Evolutionary conservation across 2,113 vertebrate species (phyloP).

Genomic region (Acrocephalus arundinaceus): DNA sequence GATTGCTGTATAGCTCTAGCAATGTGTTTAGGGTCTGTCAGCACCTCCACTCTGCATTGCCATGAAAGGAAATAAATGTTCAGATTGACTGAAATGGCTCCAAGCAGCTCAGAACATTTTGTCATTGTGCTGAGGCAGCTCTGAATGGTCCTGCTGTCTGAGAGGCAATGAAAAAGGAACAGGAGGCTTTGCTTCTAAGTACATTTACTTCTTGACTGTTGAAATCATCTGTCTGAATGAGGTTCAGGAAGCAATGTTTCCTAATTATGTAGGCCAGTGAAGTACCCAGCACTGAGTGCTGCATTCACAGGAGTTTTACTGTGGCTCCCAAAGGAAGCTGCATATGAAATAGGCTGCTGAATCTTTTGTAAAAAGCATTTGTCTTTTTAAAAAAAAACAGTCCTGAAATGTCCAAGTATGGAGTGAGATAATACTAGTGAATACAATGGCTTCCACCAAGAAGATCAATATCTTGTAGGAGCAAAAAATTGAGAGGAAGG

Average conservation of each 20-base stretch:
- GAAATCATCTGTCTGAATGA: constrained; percentile 13
- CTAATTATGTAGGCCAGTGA: constrained; percentile 16
- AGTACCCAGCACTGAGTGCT: background rate
- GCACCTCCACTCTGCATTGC: background rate
- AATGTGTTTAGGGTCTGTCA: background rate
- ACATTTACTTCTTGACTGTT: constrained; percentile 38
- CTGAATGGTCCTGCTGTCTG: constrained; percentile 46
- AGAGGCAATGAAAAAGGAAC: constrained; percentile 19
- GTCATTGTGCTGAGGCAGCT: constrained; percentile 31
- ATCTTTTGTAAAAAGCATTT: background rate
- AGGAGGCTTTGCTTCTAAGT: constrained; percentile 21
- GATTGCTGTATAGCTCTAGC: background rate
- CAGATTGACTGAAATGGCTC: constrained; percentile 28
- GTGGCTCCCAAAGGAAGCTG: constrained; percentile 1
- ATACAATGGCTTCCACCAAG: background rate
- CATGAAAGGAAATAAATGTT: constrained; percentile 17
- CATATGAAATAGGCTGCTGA: background rate
- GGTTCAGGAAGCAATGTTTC: constrained; percentile 8
- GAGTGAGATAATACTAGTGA: background rate
- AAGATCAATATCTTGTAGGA: background rate
- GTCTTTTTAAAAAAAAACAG: background rate
- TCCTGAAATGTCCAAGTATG: background rate
- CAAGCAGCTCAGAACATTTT: constrained; percentile 22
- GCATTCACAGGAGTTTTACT: background rate
- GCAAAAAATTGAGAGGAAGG: background rate